phyloP scores from a whole-genome alignment of 2,888 invertebrate species.

The Scaeva pyrastri region DNA sequence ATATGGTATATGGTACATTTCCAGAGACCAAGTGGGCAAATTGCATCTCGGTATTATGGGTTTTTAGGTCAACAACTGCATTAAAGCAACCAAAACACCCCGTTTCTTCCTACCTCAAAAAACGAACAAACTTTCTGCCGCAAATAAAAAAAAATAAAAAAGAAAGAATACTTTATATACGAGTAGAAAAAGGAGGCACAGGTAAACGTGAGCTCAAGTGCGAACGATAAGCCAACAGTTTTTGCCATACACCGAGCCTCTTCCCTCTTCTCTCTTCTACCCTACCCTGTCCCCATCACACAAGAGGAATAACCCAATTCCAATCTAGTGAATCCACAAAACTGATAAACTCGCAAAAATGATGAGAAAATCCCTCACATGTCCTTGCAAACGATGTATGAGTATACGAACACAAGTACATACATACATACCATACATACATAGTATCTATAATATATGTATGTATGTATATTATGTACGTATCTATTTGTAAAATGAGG shows the following conservation, averaged over 20 bases:
- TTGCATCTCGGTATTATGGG: conserved; percentile 50
- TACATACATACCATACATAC: no score
- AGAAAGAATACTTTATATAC: conserved; percentile 36
- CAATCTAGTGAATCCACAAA: conserved; percentile 37
- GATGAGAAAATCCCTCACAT: conserved; percentile 32
- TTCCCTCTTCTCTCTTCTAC: no score
- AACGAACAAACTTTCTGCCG: conserved; percentile 41
- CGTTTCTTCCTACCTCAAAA: conserved; percentile 54
- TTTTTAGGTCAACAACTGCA: conserved; percentile 70
- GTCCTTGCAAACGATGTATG: conserved; percentile 30
- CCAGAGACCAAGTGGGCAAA: conserved; percentile 37
- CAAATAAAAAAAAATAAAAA: conserved; percentile 19
- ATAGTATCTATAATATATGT: no score
- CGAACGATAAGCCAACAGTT: conserved; percentile 39
- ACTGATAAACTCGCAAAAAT: conserved; percentile 55
- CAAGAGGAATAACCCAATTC: conserved; percentile 53
- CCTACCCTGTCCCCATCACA: no score
- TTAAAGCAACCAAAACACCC: conserved; percentile 53
- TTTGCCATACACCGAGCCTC: neutral
- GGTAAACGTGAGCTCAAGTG: conserved; percentile 38
- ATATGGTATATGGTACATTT: conserved; percentile 8
- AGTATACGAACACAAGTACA: no score
- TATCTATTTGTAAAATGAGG: conserved; percentile 31
- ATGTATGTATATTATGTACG: neutral
- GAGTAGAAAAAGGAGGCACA: conserved; percentile 14